Evolutionary conservation across 2,113 vertebrate genomes (phyloP).

Genomic region (Paracanthobrama guichenoti): DNA sequence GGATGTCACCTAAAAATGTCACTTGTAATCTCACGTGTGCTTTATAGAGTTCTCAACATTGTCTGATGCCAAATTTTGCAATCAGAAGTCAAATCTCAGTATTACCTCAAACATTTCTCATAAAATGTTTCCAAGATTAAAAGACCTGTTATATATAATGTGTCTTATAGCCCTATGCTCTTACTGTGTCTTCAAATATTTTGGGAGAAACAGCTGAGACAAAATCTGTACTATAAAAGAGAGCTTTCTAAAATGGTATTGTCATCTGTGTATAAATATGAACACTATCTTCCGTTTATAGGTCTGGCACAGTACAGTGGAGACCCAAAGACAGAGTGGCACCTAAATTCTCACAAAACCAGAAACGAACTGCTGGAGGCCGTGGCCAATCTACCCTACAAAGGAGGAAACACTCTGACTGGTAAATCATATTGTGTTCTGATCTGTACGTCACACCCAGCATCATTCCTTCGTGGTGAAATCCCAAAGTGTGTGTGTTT

Average conservation of each 20-base stretch:
- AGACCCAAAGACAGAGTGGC: constrained; percentile 97
- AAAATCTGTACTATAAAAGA: neutral
- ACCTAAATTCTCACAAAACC: constrained; percentile 84
- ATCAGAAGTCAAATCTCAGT: neutral
- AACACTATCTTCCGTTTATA: constrained; percentile 56
- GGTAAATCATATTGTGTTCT: constrained; percentile 70
- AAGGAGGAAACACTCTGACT: constrained; percentile 97
- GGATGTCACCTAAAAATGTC: neutral
- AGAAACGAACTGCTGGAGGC: constrained; percentile 86
- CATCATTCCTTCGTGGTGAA: neutral
- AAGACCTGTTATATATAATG: neutral
- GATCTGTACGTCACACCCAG: neutral
- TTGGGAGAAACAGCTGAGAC: neutral
- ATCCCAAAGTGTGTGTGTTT: neutral
- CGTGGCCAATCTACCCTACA: constrained; percentile 91
- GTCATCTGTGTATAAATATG: neutral
- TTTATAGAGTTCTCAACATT: neutral
- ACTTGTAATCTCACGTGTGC: neutral
- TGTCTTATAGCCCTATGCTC: neutral
- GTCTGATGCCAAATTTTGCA: neutral
- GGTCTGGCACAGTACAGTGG: constrained; percentile 97
- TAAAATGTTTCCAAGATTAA: neutral
- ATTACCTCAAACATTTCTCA: neutral
- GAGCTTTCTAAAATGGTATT: neutral
- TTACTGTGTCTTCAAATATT: neutral